Conservation (phyloP, 2,797 vertebrate genomes). For the Morelia viridis region DNA sequence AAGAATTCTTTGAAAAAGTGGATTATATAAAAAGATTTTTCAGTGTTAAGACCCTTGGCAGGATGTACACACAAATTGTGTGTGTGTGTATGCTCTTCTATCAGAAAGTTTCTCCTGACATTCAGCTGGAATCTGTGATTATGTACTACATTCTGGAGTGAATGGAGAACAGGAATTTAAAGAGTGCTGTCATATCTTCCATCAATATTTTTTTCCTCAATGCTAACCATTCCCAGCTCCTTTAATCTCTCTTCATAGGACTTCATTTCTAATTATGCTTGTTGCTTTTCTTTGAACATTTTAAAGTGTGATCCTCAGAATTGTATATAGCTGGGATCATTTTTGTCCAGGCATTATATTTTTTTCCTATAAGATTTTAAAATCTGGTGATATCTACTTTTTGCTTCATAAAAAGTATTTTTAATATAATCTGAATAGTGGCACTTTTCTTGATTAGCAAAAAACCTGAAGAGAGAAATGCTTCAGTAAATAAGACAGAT, state of each 20-base stretch:
- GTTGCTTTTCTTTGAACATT: not conserved
- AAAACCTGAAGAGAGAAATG: slow-evolving; percentile 7
- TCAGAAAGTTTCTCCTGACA: not conserved
- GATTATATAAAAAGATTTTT: not conserved
- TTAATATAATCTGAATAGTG: slow-evolving; percentile 18
- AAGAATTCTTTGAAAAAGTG: not conserved
- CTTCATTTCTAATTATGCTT: not conserved
- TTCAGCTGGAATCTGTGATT: not conserved
- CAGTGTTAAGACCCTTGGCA: not conserved
- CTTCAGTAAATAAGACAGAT: slow-evolving; percentile 5
- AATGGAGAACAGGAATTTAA: not conserved
- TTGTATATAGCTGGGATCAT: not conserved
- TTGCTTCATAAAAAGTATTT: slow-evolving; percentile 27
- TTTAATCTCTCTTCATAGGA: not conserved
- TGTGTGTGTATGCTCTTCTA: not conserved
- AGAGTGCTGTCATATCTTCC: not conserved
- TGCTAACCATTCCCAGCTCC: not conserved
- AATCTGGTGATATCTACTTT: not conserved
- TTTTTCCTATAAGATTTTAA: not conserved
- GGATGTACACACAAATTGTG: not conserved
- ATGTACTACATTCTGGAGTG: not conserved
- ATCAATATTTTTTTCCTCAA: not conserved
- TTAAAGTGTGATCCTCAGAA: not conserved
- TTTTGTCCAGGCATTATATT: not conserved
- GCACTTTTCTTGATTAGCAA: slow-evolving; percentile 18